Evolutionary conservation across 2,797 vertebrate species (phyloP), one percentile per base, ranked within the genome.

Genomic region (Lateolabrax maculatus): DNA sequence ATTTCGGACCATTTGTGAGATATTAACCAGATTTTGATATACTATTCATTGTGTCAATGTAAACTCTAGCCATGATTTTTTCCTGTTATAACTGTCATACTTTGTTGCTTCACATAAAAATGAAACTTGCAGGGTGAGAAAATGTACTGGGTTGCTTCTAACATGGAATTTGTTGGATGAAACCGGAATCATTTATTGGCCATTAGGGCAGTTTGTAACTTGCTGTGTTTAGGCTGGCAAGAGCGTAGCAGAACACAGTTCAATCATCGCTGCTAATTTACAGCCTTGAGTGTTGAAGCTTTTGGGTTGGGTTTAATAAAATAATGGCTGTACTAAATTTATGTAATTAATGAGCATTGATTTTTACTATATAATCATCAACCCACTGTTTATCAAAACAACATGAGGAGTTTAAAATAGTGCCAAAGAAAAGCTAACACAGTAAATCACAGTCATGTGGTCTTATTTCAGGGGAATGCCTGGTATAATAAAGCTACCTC

Each of bases 401-500:
- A 23, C 69, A 79, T 41, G 11, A 80, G 43, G 36, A 27, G 3
- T 81, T 75, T 21, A 10, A 76, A 67, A 62, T 23, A 49, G 15
- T 67, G 18, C 1, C 29, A n/a, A 8, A 11, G 70, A 48, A 49
- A 0, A 2, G 3, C 41, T 65, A 31, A 58, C 21, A 23, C 16
- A 43, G 36, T 25, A 9, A 72, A 49, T 56, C 12, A 39, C 7
- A 68, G n/a, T 25, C 57, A 18, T 0, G 1, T 34, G 31, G 0
- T 43, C 34, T 34, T 34, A 15, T 67, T 49, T 71, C 18, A 64
- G 12, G 34, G 13, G 23, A 71, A 56, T 19, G 15, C 3, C 25
- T 43, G 23, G 44, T 21, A 41, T 6, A 9, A 57, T 29, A 19
- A 2, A 46, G 5, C 34, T 92, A 99, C 98, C 98, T 99, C 96